Percentiles rank a stretch among this genome's conserved stretches.
phyloP scores from a whole-genome alignment of 1,140 invertebrate genomes.

The Ostrea denselamellosa region DNA sequence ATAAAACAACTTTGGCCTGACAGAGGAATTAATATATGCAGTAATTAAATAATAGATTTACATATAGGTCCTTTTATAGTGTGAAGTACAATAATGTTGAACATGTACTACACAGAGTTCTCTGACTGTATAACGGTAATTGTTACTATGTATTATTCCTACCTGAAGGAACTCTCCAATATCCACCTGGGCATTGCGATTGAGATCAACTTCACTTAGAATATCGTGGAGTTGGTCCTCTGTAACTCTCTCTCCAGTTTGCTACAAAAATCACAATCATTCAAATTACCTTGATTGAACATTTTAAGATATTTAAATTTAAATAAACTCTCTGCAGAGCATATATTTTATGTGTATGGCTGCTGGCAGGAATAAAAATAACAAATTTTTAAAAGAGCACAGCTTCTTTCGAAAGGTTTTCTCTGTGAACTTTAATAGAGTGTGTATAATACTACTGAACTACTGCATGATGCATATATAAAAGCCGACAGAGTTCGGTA shows the following conservation, averaged over 20 bases:
- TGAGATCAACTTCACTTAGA: constrained; percentile 98
- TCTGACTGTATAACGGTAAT: too few relatives aligned
- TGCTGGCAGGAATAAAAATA: neutral
- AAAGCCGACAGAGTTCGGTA: too few relatives aligned
- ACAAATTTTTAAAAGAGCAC: neutral
- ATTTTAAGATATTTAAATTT: neutral
- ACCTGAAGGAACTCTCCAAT: constrained; percentile 99
- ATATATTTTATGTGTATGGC: neutral
- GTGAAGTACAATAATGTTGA: too few relatives aligned
- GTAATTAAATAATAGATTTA: too few relatives aligned
- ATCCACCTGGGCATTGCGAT: constrained; percentile 99
- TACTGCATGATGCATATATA: too few relatives aligned
- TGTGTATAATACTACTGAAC: too few relatives aligned
- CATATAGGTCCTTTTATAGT: too few relatives aligned
- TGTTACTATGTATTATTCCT: constrained; percentile 61
- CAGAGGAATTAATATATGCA: too few relatives aligned
- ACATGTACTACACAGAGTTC: too few relatives aligned
- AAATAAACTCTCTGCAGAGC: neutral
- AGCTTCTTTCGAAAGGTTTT: neutral
- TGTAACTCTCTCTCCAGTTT: constrained; percentile 92
- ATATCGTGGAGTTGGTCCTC: constrained; percentile 98
- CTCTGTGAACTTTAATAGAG: too few relatives aligned
- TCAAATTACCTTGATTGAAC: neutral
- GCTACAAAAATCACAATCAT: constrained; percentile 81
- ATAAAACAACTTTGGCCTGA: too few relatives aligned